Percentiles rank a stretch among this genome's conserved stretches.
Conservation (phyloP, 2,797 vertebrate genomes). For the Arctocebus calabarensis region DNA sequence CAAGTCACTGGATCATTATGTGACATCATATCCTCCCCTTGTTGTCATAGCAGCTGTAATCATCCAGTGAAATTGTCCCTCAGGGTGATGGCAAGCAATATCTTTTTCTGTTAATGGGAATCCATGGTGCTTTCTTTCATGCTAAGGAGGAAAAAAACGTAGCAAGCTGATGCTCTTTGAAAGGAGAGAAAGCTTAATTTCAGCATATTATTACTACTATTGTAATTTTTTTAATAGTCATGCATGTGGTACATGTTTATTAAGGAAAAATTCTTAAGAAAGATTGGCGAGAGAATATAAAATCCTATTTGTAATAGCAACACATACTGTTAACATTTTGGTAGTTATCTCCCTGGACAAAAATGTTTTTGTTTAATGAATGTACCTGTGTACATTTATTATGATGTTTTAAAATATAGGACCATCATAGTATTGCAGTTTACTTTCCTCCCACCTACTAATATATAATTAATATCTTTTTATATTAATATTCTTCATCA, state of each 20-base stretch:
- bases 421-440: neutral
- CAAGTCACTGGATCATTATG: constrained; percentile 82
- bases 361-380: neutral
- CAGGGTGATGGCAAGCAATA: constrained; percentile 67
- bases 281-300: neutral
- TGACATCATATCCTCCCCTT: constrained; percentile 87
- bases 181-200: constrained; percentile 10
- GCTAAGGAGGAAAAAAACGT: neutral
- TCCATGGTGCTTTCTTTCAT: neutral
- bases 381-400: neutral
- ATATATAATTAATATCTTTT: constrained; percentile 20
- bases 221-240: neutral
- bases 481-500: neutral
- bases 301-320: neutral
- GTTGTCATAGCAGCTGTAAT: constrained; percentile 91
- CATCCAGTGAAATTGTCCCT: constrained; percentile 81
- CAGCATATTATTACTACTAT: neutral
- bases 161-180: neutral
- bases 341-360: neutral
- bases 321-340: neutral
- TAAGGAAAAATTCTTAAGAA: neutral
- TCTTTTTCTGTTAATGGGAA: constrained; percentile 76
- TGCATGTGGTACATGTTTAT: neutral
- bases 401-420: constrained; percentile 1
- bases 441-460: neutral